phyloP scores from a whole-genome alignment of 2,113 vertebrate species.

The Eulacestoma nigropectus region DNA sequence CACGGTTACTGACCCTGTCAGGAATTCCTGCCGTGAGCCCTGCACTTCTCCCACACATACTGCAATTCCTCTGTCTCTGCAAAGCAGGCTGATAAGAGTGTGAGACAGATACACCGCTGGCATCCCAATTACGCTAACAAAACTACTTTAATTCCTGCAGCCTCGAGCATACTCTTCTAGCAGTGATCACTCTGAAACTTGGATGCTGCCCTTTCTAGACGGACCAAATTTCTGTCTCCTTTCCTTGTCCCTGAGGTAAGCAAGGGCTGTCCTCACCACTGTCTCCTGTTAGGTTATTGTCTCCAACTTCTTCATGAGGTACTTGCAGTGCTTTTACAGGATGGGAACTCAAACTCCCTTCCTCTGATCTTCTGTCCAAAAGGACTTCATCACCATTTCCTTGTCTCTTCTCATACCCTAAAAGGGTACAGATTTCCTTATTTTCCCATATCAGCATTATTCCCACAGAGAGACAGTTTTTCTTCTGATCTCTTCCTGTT shows the following conservation, averaged over 20 bases:
- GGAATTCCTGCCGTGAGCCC: not conserved
- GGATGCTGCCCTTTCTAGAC: not conserved
- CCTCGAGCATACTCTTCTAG: rapidly evolving
- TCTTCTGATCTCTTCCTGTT: not conserved
- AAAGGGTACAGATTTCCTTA: not conserved
- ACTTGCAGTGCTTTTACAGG: not conserved
- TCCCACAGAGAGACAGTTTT: not conserved
- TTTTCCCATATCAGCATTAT: not conserved
- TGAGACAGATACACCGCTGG: not conserved
- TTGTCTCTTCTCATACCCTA: not conserved
- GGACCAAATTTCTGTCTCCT: not conserved
- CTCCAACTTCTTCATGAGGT: not conserved
- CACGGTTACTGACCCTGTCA: not conserved
- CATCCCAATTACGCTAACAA: not conserved
- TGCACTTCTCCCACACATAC: not conserved
- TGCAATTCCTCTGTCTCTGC: not conserved
- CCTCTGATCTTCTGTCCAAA: not conserved
- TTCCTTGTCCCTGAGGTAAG: not conserved
- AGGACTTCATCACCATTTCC: not conserved
- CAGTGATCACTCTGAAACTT: not conserved
- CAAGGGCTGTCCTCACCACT: not conserved
- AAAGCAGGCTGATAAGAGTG: not conserved
- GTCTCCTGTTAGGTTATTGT: not conserved
- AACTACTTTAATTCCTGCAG: not conserved
- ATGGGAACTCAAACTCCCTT: not conserved